These are phyloP conservation scores for Charina bottae DNA, from an alignment of 2,113 vertebrate species.

Conservation along the genomic window DNA sequence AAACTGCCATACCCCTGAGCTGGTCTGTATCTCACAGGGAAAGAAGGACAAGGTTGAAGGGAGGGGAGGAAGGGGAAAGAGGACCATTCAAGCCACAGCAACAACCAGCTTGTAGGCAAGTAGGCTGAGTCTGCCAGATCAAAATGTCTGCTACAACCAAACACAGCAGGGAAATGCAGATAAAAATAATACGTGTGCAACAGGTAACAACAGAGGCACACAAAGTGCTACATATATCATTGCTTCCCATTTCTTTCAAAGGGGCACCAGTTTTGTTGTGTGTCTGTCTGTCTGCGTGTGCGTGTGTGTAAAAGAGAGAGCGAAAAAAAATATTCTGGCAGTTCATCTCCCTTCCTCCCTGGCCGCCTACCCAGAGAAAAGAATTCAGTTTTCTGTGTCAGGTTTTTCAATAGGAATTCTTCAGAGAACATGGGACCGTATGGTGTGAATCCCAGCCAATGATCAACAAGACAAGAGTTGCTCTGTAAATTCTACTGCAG, in stretches of 20 bases:
- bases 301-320: not conserved
- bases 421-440: fast-evolving
- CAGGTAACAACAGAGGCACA: slow-evolving; percentile 54
- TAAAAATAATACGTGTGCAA: slow-evolving; percentile 58
- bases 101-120: slow-evolving; percentile 56
- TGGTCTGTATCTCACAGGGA: slow-evolving; percentile 68
- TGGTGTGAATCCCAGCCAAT: slow-evolving; percentile 30
- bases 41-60: slow-evolving; percentile 64
- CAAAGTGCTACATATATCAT: slow-evolving; percentile 54
- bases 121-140: slow-evolving; percentile 58
- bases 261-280: not conserved
- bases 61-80: slow-evolving; percentile 64
- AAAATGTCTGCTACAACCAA: slow-evolving; percentile 47
- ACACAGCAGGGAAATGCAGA: slow-evolving; percentile 59
- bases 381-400: slow-evolving; percentile 26
- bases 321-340: not conserved
- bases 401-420: slow-evolving; percentile 26
- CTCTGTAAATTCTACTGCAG: slow-evolving; percentile 33
- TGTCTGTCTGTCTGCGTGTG: not conserved
- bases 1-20: slow-evolving; percentile 63
- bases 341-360: slow-evolving; percentile 1
- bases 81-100: slow-evolving; percentile 66
- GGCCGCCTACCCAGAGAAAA: slow-evolving; percentile 15
- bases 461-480: slow-evolving; percentile 38
- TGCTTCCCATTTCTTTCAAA: slow-evolving; percentile 50